A percentile compares a stretch with the other conserved stretches of the same genome.
These are phyloP conservation scores for Fistularia commersonii DNA, from an alignment of 2,797 vertebrate species.

Conservation along the genomic window DNA sequence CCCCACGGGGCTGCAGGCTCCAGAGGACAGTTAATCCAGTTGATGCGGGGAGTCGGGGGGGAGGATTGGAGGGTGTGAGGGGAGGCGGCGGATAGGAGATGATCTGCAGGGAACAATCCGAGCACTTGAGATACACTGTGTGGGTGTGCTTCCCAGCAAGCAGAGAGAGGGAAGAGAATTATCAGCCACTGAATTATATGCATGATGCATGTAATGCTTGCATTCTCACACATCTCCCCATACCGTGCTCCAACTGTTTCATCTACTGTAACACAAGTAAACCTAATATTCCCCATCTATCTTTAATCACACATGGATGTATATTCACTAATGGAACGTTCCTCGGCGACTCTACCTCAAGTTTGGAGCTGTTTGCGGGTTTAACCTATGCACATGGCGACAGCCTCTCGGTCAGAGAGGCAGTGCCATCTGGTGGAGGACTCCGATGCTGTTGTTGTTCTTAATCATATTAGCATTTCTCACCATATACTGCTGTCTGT, in stretches of 20 bases:
- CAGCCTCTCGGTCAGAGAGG: conserved; percentile 28
- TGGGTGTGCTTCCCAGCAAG: conserved; percentile 48
- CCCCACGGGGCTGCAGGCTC: conserved; percentile 31
- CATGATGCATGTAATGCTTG: conserved; percentile 34
- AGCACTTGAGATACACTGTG: conserved; percentile 42
- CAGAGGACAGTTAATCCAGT: conserved; percentile 58
- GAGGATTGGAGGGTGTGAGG: too few species aligned
- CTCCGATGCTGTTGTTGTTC: neutral
- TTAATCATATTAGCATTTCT: conserved; percentile 20
- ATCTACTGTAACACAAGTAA: conserved; percentile 19
- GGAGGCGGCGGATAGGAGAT: conserved; percentile 20
- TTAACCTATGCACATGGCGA: conserved; percentile 17
- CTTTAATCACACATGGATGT: conserved; percentile 55
- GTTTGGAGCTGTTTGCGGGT: conserved; percentile 37
- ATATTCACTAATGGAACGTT: conserved; percentile 48
- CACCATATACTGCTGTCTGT: conserved; percentile 26
- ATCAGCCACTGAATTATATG: conserved; percentile 61
- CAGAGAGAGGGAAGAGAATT: conserved; percentile 36
- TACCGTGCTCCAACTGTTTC: conserved; percentile 15
- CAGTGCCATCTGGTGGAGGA: conserved; percentile 61
- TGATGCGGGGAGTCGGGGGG: conserved; percentile 28
- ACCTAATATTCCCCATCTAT: conserved; percentile 45
- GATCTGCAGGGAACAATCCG: conserved; percentile 53
- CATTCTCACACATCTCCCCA: conserved; percentile 27
- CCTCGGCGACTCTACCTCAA: conserved; percentile 32